A percentile compares a stretch with the other conserved stretches of the same genome.
Conservation (phyloP, 2,113 vertebrate genomes). For the Rhizomys pruinosus region DNA sequence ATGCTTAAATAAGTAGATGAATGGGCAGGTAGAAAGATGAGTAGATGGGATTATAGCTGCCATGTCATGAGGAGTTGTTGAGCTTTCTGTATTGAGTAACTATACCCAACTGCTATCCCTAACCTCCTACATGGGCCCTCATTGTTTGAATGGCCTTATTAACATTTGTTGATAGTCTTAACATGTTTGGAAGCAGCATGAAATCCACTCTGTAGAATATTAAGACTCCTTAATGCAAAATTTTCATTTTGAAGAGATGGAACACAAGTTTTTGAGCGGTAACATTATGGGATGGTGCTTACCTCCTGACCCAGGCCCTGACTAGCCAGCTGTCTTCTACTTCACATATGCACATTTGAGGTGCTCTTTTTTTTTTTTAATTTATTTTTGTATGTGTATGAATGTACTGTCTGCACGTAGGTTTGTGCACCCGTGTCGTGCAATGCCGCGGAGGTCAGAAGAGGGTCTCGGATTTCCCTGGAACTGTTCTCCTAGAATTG, state of each 20-base stretch:
- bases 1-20: background rate
- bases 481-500: too few species aligned
- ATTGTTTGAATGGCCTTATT: background rate
- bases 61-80: background rate
- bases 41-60: background rate
- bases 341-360: background rate
- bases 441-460: too few species aligned
- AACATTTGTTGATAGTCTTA: background rate
- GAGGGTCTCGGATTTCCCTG: too few species aligned
- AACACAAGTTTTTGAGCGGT: background rate
- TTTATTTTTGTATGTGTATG: too few species aligned
- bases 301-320: too few species aligned
- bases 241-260: background rate
- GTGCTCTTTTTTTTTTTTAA: background rate
- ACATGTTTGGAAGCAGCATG: background rate
- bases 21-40: background rate
- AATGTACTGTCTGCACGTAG: too few species aligned
- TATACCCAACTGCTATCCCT: too few species aligned
- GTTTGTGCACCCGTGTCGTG: too few species aligned
- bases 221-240: background rate
- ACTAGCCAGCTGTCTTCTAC: too few species aligned
- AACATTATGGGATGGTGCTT: background rate
- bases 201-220: background rate
- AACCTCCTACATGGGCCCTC: background rate
- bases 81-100: background rate